phyloP scores from a whole-genome alignment of 2,113 vertebrate species.

The Pogonocichla stellata region DNA sequence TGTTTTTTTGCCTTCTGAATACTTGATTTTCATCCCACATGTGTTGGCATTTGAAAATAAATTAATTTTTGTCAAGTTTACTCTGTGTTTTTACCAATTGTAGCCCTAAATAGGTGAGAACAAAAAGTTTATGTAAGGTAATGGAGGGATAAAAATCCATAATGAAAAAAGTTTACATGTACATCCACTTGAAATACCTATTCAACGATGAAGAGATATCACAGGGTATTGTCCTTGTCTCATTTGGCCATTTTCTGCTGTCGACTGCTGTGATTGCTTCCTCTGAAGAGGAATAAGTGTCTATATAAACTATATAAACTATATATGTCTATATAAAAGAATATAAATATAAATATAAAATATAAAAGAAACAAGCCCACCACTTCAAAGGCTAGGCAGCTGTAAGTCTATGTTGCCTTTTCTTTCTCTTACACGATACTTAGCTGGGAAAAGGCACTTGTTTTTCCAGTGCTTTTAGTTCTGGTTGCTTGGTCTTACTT shows the following conservation, averaged over 20 bases:
- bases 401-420: not conserved
- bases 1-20: not conserved
- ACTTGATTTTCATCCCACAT: not conserved
- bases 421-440: not conserved
- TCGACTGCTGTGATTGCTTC: not conserved
- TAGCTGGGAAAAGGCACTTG: not conserved
- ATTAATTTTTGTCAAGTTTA: not conserved
- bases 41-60: not conserved
- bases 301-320: too few species aligned
- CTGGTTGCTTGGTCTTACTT: not conserved
- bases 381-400: not conserved
- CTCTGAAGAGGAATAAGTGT: too few species aligned
- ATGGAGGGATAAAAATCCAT: not conserved
- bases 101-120: not conserved
- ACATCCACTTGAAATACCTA: not conserved
- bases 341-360: too few species aligned
- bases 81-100: not conserved
- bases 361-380: not conserved
- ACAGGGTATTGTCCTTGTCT: not conserved
- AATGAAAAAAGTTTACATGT: not conserved
- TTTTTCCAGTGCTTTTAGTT: not conserved
- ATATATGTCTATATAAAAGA: too few species aligned
- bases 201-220: not conserved
- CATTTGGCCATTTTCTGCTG: not conserved
- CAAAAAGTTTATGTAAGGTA: not conserved